Percentiles rank a stretch among this genome's conserved stretches.
phyloP scores from a whole-genome alignment of 2,888 invertebrate genomes.

The Aspidiotus rigidus region DNA sequence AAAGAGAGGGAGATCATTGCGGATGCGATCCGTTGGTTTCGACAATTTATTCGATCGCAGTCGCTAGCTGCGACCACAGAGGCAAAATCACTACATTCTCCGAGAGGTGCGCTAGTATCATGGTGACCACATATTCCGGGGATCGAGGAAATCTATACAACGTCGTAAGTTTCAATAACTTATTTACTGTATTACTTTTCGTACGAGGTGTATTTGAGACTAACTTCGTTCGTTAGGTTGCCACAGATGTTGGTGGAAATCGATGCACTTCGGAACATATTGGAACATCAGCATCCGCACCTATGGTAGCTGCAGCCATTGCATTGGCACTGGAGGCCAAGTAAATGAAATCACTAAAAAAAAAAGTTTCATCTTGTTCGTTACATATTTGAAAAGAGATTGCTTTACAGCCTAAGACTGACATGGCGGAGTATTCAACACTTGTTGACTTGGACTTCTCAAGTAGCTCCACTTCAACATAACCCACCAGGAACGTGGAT shows the following conservation, averaged over 20 bases:
- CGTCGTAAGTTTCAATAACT: slow-evolving; percentile 56
- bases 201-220: not conserved
- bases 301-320: slow-evolving; percentile 81
- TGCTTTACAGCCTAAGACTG: slow-evolving; percentile 55
- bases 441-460: slow-evolving; percentile 74
- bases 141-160: slow-evolving; percentile 75
- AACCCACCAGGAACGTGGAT: slow-evolving; percentile 57
- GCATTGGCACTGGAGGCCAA: slow-evolving; percentile 79
- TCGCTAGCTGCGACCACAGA: slow-evolving; percentile 72
- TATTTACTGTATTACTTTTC: not conserved
- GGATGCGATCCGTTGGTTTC: slow-evolving; percentile 83
- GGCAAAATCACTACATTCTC: slow-evolving; percentile 79
- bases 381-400: too few species aligned
- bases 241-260: slow-evolving; percentile 67
- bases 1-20: slow-evolving; percentile 71
- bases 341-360: slow-evolving; percentile 50
- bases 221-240: slow-evolving; percentile 54
- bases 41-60: slow-evolving; percentile 76
- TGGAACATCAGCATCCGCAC: slow-evolving; percentile 89
- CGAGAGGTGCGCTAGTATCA: slow-evolving; percentile 77
- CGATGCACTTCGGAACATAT: slow-evolving; percentile 79
- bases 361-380: too few species aligned
- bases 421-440: slow-evolving; percentile 90
- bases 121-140: slow-evolving; percentile 83
- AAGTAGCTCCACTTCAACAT: slow-evolving; percentile 55